Base-by-base conservation (phyloP, 2,113 vertebrate genomes). In the Nicator chloris region DNA sequence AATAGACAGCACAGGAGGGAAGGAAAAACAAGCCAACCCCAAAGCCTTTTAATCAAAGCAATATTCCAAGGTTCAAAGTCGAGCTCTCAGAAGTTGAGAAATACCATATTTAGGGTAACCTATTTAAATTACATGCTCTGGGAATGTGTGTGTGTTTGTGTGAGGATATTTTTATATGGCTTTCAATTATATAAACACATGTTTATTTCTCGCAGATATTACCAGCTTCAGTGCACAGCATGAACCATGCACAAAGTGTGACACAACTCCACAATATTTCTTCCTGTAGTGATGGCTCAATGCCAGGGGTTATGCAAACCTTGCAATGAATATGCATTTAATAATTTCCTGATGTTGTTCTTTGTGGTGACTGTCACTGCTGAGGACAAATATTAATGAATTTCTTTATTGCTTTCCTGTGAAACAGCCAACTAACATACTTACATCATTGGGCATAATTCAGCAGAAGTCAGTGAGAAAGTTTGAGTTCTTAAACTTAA, bases 341-440 rank as follows among this genome's bases (percentile, higher is more conserved):
- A 95, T 92, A 91, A 93, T 94, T 96, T 86, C 90, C 79, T 83
- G 75, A 42, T 90, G 78, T 59, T 88, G 39, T 69, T 90, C 54
- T 77, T 82, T 80, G 87, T 51, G 45, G 75, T 50, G 68, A 22
- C 87, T 4, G 0, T 92, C 54, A 35, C 24, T 47, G 31, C 26
- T 78, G 50, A 45, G 66, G 78, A 64, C 73, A 84, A 87, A 92
- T 87, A 85, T 57, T 56, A 89, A 94, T 84, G 26, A 81, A 63
- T 91, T 93, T 63, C 76, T 88, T 92, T 77, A 84, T 68, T 76
- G 59, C 57, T 85, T 82, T 92, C 54, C 61, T 89, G 84, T 84
- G 69, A 68, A 78, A 84, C 5, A 22, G 83, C 57, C 61, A 53
- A 21, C 44, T 64, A 79, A 76, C 66, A 49, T 65, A 3, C 39